Evolutionary conservation across 2,888 invertebrate genomes (phyloP).

Genomic region (Microctonus brassicae): DNA sequence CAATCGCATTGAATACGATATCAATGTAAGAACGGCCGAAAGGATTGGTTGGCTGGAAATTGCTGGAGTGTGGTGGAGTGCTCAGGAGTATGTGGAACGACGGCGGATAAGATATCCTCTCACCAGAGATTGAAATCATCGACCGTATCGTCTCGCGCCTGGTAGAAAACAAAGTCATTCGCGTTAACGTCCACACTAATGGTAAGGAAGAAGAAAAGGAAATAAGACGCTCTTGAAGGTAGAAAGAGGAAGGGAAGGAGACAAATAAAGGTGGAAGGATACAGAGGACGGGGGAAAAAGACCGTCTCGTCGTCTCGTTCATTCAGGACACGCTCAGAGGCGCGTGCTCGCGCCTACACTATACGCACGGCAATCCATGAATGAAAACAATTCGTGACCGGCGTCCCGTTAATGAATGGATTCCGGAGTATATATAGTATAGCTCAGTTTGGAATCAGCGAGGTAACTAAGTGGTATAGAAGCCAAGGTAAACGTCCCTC

Average conservation of each 20-base stretch:
- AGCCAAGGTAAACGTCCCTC: slow-evolving; percentile 48
- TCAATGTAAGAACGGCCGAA: background rate
- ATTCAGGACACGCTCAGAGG: slow-evolving; percentile 48
- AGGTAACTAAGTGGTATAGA: slow-evolving; percentile 49
- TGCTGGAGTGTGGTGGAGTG: background rate
- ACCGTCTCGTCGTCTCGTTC: slow-evolving; percentile 41
- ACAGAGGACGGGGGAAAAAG: slow-evolving; percentile 17
- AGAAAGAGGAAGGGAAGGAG: background rate
- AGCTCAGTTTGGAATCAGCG: slow-evolving; percentile 58
- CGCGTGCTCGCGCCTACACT: slow-evolving; percentile 42
- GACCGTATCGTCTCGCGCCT: slow-evolving; percentile 30
- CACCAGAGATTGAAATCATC: slow-evolving; percentile 34
- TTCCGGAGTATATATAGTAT: slow-evolving; percentile 54
- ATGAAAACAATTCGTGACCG: slow-evolving; percentile 66
- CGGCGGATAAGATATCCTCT: slow-evolving; percentile 16
- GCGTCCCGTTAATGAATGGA: slow-evolving; percentile 62
- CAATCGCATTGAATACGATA: background rate
- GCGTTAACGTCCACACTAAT: slow-evolving; percentile 35
- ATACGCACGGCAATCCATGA: slow-evolving; percentile 61
- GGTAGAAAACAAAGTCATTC: slow-evolving; percentile 37
- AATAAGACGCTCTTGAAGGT: background rate
- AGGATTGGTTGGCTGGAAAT: slow-evolving; percentile 7
- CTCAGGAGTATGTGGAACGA: background rate
- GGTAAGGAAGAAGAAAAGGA: background rate
- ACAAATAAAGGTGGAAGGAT: slow-evolving; percentile 1